Evolutionary conservation across 2,888 invertebrate species (phyloP).

Genomic region (Cabera pusaria): DNA sequence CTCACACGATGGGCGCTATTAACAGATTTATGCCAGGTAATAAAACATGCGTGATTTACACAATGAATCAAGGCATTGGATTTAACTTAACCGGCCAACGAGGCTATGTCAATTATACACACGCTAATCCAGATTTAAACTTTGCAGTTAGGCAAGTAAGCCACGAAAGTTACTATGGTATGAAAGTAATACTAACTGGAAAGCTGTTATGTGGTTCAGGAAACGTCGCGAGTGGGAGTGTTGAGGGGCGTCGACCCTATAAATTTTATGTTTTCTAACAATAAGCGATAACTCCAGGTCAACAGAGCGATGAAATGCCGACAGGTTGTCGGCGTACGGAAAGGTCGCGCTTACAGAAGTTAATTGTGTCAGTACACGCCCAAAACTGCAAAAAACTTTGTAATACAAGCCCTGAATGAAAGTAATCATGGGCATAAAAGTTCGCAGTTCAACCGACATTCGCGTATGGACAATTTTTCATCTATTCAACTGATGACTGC

Average conservation of each 20-base stretch:
- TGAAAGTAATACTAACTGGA: slow-evolving; percentile 25
- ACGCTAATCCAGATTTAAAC: slow-evolving; percentile 6
- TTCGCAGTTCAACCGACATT: slow-evolving; percentile 17
- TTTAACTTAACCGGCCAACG: slow-evolving; percentile 23
- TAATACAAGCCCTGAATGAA: slow-evolving; percentile 5
- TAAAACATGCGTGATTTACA: slow-evolving; percentile 43
- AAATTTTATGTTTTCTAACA: slow-evolving; percentile 57
- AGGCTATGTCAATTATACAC: slow-evolving; percentile 36
- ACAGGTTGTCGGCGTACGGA: slow-evolving; percentile 27
- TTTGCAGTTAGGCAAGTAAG: slow-evolving; percentile 6
- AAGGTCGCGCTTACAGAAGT: slow-evolving; percentile 41
- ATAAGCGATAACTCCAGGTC: slow-evolving; percentile 58
- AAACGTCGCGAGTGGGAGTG: slow-evolving; percentile 41
- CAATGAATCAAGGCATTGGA: slow-evolving; percentile 35
- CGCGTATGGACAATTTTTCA: slow-evolving; percentile 40
- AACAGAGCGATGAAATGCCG: slow-evolving; percentile 31
- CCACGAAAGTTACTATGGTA: slow-evolving; percentile 11
- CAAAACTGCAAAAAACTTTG: slow-evolving; percentile 6
- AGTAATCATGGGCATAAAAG: slow-evolving; percentile 8
- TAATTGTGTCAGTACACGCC: slow-evolving; percentile 29
- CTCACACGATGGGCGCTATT: slow-evolving; percentile 32
- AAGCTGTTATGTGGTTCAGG: slow-evolving; percentile 27
- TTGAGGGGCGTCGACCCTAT: slow-evolving; percentile 46
- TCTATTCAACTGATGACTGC: slow-evolving; percentile 42
- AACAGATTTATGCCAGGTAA: slow-evolving; percentile 37